Evolutionary conservation across 1,140 invertebrate genomes (phyloP), one percentile per base, ranked within the genome.

Genomic region (Dendrolimus punctatus): DNA sequence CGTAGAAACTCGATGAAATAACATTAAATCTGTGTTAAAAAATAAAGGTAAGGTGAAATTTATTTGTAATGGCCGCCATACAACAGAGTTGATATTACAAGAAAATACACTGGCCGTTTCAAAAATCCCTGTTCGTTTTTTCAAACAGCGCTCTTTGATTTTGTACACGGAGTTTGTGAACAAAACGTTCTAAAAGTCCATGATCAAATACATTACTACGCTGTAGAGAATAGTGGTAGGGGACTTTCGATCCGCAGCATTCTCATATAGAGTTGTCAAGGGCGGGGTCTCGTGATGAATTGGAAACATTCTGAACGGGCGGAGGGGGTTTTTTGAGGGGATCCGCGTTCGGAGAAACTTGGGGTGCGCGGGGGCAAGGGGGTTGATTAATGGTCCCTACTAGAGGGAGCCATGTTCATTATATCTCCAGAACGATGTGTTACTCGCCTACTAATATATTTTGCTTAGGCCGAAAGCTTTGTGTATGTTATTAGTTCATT

Each of bases 181-280:
- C 53, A 8, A 49, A 7, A 39, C 58, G 64, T 67, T 58, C 60
- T 40, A 47, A 52, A 75, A 71, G 58, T 77, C 58, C 60, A 46
- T 61, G 66, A 45, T 55, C 64, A 52, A 55, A 63, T 69, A 51
- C 46, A 48, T 45, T 46, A 53, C 42, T 51, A 43, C 37, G 39
- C 50, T 54, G 46, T 60, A 64, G 61, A 55, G 54, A 10, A 46
- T 52, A 49, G 51, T 53, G 69, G 49, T 62, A 60, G 63, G 65
- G 56, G 64, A 73, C 58, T 76, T 74, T 64, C 55, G 65, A 67
- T 58, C 64, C 71, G 67, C 64, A 62, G 58, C 64, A 51, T 73
- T 76, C 70, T 75, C 80, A 71, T 88, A 88, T 88, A 87, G 84
- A 88, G 85, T 86, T 87, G 85, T 88, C 83, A 87, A 83, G 86